Evolutionary conservation across 1,140 invertebrate species (phyloP).

Genomic region (Venustaconcha ellipsiformis): DNA sequence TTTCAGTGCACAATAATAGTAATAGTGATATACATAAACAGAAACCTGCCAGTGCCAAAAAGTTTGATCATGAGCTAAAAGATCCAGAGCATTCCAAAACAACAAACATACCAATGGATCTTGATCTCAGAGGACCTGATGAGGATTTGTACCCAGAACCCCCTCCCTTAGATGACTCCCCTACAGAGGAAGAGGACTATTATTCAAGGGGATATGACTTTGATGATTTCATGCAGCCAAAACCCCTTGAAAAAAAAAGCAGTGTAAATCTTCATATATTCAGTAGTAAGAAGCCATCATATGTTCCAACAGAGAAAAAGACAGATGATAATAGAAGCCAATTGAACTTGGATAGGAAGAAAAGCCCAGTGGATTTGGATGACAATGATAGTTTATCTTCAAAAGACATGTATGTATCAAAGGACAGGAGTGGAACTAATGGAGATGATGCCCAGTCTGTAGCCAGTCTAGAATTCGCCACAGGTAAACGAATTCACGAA

Average conservation of each 20-base stretch:
- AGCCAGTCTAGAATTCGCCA: constrained; percentile 62
- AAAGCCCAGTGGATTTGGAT: background rate
- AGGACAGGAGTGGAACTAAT: constrained; percentile 15
- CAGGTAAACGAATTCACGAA: constrained; percentile 31
- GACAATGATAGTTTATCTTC: constrained; percentile 32
- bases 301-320: constrained; percentile 26
- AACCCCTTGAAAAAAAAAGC: constrained; percentile 16
- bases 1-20: too few relatives aligned
- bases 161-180: constrained; percentile 41
- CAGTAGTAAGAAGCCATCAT: constrained; percentile 13
- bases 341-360: background rate
- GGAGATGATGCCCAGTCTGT: constrained; percentile 60
- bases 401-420: constrained; percentile 25
- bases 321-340: constrained; percentile 2
- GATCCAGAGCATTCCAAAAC: too few relatives aligned
- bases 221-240: constrained; percentile 24
- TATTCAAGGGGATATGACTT: constrained; percentile 68
- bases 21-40: too few relatives aligned
- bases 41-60: too few relatives aligned
- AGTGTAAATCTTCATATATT: constrained; percentile 6
- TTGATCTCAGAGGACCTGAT: constrained; percentile 12
- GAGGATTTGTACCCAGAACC: constrained; percentile 38
- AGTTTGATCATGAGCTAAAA: too few relatives aligned
- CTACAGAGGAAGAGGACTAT: constrained; percentile 42
- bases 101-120: too few relatives aligned